A percentile compares a stretch with the other conserved stretches of the same genome.
Conservation (phyloP, 2,113 vertebrate species). For the Hyaena hyaena region DNA sequence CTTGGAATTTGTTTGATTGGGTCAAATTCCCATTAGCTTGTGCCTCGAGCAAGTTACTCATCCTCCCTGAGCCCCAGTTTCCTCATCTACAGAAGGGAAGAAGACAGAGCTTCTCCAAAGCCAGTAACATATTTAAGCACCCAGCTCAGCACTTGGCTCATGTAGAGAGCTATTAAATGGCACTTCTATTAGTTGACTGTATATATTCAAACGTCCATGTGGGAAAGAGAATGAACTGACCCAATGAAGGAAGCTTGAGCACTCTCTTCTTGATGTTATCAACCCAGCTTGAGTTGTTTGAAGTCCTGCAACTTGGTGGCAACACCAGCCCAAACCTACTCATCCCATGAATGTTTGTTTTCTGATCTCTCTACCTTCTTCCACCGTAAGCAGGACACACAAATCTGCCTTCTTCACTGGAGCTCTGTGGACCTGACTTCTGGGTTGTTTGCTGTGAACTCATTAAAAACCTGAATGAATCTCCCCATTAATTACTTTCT, state of each 20-base stretch:
- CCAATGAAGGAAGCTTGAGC: neutral
- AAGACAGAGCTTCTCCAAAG: neutral
- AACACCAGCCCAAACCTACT: neutral
- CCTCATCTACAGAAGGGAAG: neutral
- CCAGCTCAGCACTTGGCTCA: neutral
- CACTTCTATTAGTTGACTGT: neutral
- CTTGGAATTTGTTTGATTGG: neutral
- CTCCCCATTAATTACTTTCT: constrained; percentile 4
- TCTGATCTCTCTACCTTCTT: neutral
- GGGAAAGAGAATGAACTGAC: neutral
- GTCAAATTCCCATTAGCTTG: constrained; percentile 18
- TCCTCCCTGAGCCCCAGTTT: neutral
- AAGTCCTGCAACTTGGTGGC: neutral
- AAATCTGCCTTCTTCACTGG: neutral
- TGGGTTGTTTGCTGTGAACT: neutral
- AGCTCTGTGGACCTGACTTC: neutral
- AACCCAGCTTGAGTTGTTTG: neutral
- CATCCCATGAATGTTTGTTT: neutral
- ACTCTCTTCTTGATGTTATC: neutral
- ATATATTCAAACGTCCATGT: neutral
- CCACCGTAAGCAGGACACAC: neutral
- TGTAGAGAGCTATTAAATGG: neutral
- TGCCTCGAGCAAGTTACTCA: neutral
- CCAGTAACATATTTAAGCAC: neutral
- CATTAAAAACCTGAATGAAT: neutral